Percentiles rank a stretch among this genome's conserved stretches.
These are phyloP conservation scores for Salvelinus fontinalis DNA, from an alignment of 2,113 vertebrate species.

Conservation along the genomic window DNA sequence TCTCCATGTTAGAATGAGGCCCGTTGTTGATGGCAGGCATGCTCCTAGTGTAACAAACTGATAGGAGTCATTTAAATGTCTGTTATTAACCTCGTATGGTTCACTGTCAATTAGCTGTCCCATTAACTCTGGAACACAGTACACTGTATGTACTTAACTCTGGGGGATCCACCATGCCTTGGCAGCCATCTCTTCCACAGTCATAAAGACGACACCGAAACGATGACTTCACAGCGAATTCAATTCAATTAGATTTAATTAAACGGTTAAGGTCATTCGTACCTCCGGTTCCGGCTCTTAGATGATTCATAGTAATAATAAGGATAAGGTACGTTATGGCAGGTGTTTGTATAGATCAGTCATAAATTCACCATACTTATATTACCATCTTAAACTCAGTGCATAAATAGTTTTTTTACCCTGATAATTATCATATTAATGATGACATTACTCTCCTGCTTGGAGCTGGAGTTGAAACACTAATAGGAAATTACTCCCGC, in stretches of 20 bases:
- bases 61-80: constrained; percentile 77
- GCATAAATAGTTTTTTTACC: constrained; percentile 37
- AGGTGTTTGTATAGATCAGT: constrained; percentile 45
- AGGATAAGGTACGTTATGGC: constrained; percentile 52
- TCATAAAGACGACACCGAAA: constrained; percentile 59
- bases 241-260: constrained; percentile 58
- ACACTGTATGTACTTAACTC: constrained; percentile 72
- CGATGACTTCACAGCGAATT: constrained; percentile 69
- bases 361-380: constrained; percentile 65
- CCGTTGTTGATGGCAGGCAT: constrained; percentile 41
- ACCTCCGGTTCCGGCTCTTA: constrained; percentile 54
- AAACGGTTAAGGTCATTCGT: constrained; percentile 70
- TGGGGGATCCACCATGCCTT: constrained; percentile 32
- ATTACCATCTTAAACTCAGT: constrained; percentile 36
- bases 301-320: constrained; percentile 74
- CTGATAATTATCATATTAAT: constrained; percentile 61
- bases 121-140: constrained; percentile 76
- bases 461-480: constrained; percentile 6
- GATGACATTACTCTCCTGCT: constrained; percentile 55
- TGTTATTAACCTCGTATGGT: constrained; percentile 80
- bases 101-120: constrained; percentile 80
- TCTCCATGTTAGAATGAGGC: not conserved
- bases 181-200: constrained; percentile 62
- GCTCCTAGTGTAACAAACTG: constrained; percentile 69
- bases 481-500: constrained; percentile 34